Conservation (phyloP, 1,140 invertebrate genomes). For the Neodiprion lecontei region DNA sequence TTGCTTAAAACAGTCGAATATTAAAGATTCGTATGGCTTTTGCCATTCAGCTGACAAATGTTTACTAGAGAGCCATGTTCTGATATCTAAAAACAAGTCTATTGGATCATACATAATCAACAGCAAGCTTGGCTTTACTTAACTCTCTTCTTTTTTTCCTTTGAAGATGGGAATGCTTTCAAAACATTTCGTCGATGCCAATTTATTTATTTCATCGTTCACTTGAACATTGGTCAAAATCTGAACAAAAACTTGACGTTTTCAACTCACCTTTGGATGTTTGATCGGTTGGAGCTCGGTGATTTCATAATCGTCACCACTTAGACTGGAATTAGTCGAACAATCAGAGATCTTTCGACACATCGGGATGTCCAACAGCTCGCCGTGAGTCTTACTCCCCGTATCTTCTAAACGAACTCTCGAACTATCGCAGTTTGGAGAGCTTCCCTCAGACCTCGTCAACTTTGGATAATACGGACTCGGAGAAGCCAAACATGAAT, state of each 20-base stretch:
- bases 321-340: conserved; percentile 69
- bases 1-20: no score
- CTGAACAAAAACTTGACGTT: background rate
- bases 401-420: conserved; percentile 8
- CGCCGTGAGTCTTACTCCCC: conserved; percentile 43
- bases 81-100: no score
- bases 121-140: no score
- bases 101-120: no score
- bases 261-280: conserved; percentile 54
- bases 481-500: conserved; percentile 49
- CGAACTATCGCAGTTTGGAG: background rate
- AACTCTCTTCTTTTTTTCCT: no score
- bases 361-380: conserved; percentile 63
- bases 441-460: conserved; percentile 1
- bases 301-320: conserved; percentile 72
- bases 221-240: no score
- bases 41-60: no score
- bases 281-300: conserved; percentile 51
- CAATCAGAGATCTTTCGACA: conserved; percentile 70
- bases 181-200: no score
- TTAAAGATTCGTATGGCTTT: no score
- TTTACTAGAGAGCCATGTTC: no score
- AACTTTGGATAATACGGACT: conserved; percentile 35
- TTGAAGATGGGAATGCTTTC: no score
- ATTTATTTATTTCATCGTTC: no score